These are phyloP conservation scores for Melanogrammus aeglefinus DNA, from an alignment of 2,797 vertebrate species.

Conservation along the genomic window DNA sequence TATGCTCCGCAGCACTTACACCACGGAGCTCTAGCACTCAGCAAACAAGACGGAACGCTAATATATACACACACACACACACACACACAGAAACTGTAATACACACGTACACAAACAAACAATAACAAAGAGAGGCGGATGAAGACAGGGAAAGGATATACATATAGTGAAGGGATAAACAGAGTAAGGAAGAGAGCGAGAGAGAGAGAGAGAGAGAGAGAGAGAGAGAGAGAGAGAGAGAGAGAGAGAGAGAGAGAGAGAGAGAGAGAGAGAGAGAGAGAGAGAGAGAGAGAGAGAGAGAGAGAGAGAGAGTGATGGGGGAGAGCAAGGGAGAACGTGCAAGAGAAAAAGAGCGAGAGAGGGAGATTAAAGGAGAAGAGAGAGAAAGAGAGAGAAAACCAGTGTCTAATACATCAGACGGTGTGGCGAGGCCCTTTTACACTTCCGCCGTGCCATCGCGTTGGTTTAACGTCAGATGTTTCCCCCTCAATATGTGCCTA, in stretches of 20 bases:
- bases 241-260: not conserved
- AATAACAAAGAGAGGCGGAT: not conserved
- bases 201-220: not conserved
- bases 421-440: slow-evolving; percentile 2
- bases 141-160: not conserved
- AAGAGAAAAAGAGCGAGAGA: not conserved
- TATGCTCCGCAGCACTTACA: slow-evolving; percentile 48
- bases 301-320: not conserved
- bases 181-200: not conserved
- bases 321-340: not conserved
- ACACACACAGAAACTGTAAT: not conserved
- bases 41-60: slow-evolving; percentile 30
- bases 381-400: not conserved
- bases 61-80: not conserved
- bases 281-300: not conserved
- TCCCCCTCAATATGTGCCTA: not conserved
- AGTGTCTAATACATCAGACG: not conserved
- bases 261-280: not conserved
- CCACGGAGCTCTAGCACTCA: slow-evolving; percentile 35
- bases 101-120: slow-evolving; percentile 14
- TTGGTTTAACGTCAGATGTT: slow-evolving; percentile 17
- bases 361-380: not conserved
- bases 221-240: not conserved
- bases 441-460: not conserved
- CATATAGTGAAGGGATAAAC: slow-evolving; percentile 9